phyloP scores from a whole-genome alignment of 2,113 vertebrate species.

The Catharus bicknelli region DNA sequence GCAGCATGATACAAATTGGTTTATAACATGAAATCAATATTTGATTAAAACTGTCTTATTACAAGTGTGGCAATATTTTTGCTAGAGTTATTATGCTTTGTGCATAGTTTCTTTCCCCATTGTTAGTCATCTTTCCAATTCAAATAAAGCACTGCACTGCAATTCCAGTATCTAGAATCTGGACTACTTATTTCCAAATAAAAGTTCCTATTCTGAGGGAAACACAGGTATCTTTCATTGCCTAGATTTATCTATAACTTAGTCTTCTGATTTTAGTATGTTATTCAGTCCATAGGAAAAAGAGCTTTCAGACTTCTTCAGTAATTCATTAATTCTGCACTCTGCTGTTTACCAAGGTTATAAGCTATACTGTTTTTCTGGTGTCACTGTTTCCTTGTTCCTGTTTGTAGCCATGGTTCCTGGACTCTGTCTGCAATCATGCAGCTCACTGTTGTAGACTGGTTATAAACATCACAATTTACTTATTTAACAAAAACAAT shows the following conservation, averaged over 20 bases:
- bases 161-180: neutral
- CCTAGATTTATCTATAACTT: neutral
- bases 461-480: neutral
- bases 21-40: constrained; percentile 41
- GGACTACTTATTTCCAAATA: neutral
- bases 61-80: neutral
- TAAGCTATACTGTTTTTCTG: neutral
- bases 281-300: neutral
- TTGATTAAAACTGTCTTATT: neutral
- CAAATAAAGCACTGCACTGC: neutral
- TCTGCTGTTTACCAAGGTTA: neutral
- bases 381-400: neutral
- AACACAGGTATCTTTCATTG: neutral
- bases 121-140: neutral
- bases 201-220: neutral
- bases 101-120: neutral
- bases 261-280: neutral
- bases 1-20: neutral
- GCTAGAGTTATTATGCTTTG: neutral
- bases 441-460: neutral
- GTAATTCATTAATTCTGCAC: neutral
- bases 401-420: neutral
- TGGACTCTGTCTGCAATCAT: neutral
- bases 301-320: neutral
- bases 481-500: neutral